phyloP scores from a whole-genome alignment of 2,113 vertebrate species.

The Carettochelys insculpta region DNA sequence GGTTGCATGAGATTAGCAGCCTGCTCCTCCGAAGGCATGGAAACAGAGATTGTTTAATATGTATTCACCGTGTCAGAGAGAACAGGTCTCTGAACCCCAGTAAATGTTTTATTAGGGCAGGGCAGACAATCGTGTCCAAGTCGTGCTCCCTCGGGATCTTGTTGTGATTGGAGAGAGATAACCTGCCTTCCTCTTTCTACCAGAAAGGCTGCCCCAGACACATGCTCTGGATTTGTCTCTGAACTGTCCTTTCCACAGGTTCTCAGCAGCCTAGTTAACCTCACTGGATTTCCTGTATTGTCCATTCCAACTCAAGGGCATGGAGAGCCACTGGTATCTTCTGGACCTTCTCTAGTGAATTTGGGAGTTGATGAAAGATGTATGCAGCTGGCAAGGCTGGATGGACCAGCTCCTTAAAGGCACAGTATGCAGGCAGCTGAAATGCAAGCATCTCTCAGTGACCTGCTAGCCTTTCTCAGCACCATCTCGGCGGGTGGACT shows the following conservation, averaged over 20 bases:
- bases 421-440: neutral
- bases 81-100: conserved; percentile 28
- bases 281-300: too few species aligned
- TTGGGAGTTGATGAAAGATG: neutral
- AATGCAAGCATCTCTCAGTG: neutral
- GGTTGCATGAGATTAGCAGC: conserved; percentile 38
- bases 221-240: neutral
- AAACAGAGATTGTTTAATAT: conserved; percentile 19
- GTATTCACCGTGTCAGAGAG: neutral
- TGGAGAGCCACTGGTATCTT: neutral
- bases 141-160: conserved; percentile 7
- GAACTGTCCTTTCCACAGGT: neutral
- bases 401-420: neutral
- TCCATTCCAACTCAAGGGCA: neutral
- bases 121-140: neutral
- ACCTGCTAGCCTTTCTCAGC: neutral
- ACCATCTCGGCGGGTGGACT: neutral
- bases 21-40: neutral
- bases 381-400: neutral
- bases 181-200: neutral
- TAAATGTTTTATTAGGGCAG: conserved; percentile 53
- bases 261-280: too few species aligned
- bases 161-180: neutral
- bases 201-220: neutral
- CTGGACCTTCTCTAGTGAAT: neutral